Conservation (phyloP, 2,113 vertebrate genomes). For the Cathartes aura region DNA sequence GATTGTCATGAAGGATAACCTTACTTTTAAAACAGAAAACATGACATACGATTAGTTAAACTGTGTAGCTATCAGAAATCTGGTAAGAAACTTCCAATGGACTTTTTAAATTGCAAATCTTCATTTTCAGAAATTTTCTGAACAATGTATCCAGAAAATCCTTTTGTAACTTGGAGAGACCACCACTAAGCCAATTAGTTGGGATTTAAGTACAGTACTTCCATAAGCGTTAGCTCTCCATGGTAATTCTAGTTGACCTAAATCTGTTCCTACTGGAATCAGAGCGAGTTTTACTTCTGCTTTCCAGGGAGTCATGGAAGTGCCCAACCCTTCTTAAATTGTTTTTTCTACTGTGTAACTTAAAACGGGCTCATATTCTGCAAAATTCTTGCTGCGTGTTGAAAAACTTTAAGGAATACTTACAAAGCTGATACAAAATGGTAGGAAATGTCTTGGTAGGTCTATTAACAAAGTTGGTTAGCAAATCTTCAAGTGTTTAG, state of each 20-base stretch:
- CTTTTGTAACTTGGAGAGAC: neutral
- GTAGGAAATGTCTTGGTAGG: neutral
- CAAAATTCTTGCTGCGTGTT: neutral
- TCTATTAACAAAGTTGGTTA: neutral
- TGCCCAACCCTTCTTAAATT: neutral
- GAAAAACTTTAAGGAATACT: neutral
- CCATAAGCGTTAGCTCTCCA: neutral
- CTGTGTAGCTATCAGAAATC: neutral
- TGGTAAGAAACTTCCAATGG: neutral
- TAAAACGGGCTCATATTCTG: neutral
- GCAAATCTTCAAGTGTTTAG: neutral
- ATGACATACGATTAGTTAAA: neutral
- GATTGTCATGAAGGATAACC: neutral
- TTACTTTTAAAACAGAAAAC: neutral
- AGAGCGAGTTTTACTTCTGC: neutral
- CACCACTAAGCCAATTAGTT: neutral
- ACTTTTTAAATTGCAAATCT: neutral
- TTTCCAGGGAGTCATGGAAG: neutral
- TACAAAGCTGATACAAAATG: neutral
- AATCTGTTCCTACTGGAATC: neutral
- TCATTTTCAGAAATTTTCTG: neutral
- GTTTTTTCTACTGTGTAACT: neutral
- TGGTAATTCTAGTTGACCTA: neutral
- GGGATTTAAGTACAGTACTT: neutral
- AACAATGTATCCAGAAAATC: neutral